These are phyloP conservation scores for Catharus minimus DNA, from an alignment of 2,113 vertebrate genomes.

Conservation along the genomic window DNA sequence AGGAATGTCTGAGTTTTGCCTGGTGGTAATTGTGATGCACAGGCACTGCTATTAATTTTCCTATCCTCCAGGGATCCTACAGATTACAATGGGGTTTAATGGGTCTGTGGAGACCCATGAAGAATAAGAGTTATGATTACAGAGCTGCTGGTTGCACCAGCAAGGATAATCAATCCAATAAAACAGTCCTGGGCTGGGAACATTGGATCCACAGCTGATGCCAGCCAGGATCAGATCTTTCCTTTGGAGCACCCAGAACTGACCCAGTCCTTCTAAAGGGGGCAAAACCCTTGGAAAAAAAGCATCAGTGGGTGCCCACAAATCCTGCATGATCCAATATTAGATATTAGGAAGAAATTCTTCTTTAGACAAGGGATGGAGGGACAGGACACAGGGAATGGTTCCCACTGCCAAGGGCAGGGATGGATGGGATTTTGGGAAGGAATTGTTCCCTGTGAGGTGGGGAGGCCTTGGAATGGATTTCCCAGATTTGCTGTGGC, in stretches of 20 bases:
- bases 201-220: neutral
- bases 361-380: neutral
- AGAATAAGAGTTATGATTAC: neutral
- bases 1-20: neutral
- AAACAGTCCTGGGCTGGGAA: neutral
- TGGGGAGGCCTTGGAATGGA: neutral
- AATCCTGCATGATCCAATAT: neutral
- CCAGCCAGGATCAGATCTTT: neutral
- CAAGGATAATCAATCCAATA: neutral
- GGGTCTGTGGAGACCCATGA: neutral
- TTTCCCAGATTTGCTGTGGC: neutral
- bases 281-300: neutral
- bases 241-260: neutral
- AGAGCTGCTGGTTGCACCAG: neutral
- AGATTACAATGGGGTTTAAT: conserved; percentile 9
- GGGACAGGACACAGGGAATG: neutral
- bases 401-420: neutral
- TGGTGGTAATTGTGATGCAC: neutral
- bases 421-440: rapidly evolving
- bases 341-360: neutral
- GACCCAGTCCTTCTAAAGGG: neutral
- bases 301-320: neutral
- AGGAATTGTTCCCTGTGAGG: rapidly evolving
- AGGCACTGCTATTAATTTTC: conserved; percentile 19
- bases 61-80: neutral